Base-by-base conservation (phyloP, 2,113 vertebrate species). In the Sisor rabdophorus region DNA sequence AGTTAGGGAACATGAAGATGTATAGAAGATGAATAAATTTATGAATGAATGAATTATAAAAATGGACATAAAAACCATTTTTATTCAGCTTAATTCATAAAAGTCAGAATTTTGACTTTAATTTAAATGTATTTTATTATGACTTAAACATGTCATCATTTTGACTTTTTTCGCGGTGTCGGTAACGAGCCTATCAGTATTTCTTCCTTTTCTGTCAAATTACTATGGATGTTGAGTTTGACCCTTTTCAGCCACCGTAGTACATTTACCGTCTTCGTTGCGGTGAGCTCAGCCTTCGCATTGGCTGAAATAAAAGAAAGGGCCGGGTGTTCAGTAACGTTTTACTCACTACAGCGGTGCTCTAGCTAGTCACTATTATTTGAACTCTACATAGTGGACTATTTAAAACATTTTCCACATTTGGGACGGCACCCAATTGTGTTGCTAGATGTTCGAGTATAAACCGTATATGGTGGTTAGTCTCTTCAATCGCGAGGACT, bases 351-450 rank as follows among this genome's bases (percentile, higher is more conserved):
- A 12, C 19, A 15, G 36, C 16, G 55, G 20, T 1, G 20, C 69
- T 7, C 69, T 71, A 13, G 11, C 50, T 55, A 16, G 44, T 24
- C 3, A 10, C 54, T 22, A 16, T 11, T 22, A 3, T 19, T 36
- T 22, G 75, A 11, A 4, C 65, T 47, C 69, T 71, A 55, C n/a
- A 5, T 71, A 71, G 69, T 71, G 52, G 8, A 40, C 52, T 55
- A 36, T 1, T 15, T 54, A 36, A n/a, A 12, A 11, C 24, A 26
- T 50, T 11, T 19, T 2, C 3, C 3, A 30, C 3, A 28, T 71
- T 71, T 55, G 69, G 30, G 30, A 55, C 40, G 32, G 22, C 22
- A 40, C 20, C 30, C 50, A 1, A 3, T 2, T 71, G 0, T 36
- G 52, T 71, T 54, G 17, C 19, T n/a, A 70, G 24, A 54, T 26